Percentiles rank a stretch among this genome's conserved stretches.
Evolutionary conservation across 2,888 invertebrate species (phyloP).

Genomic region (Reticulitermes lucifugus): DNA sequence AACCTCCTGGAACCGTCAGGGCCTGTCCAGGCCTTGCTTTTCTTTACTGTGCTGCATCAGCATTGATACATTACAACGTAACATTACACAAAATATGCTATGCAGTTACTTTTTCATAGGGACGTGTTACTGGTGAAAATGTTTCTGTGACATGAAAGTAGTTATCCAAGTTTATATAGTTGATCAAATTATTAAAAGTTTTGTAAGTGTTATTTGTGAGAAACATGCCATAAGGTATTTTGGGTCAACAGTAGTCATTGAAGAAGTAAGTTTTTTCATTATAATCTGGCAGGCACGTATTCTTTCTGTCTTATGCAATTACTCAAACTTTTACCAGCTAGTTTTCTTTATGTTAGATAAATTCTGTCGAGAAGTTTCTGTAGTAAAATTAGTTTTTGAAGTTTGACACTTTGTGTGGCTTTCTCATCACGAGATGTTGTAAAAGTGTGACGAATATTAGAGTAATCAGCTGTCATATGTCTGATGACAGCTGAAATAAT

Average conservation of each 20-base stretch:
- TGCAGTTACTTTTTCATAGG: too few relatives aligned
- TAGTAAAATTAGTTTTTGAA: constrained; percentile 1
- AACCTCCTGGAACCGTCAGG: too few relatives aligned
- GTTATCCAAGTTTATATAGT: background rate
- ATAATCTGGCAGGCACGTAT: background rate
- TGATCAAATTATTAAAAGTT: constrained; percentile 11
- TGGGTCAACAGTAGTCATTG: background rate
- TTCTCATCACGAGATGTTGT: background rate
- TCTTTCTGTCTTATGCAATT: constrained; percentile 6
- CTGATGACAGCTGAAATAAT: too few relatives aligned
- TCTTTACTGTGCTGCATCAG: too few relatives aligned
- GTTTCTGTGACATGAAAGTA: background rate
- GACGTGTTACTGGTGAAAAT: background rate
- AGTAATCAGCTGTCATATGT: background rate
- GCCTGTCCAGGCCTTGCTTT: too few relatives aligned
- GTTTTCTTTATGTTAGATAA: background rate
- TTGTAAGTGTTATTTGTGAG: background rate
- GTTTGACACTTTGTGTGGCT: background rate
- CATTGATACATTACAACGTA: too few relatives aligned
- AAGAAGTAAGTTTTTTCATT: background rate
- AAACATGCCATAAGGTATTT: constrained; percentile 31
- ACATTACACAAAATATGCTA: too few relatives aligned
- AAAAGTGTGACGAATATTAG: background rate
- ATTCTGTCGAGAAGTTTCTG: background rate
- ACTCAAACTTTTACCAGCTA: background rate